These are phyloP conservation scores for Lepidochrysops patricia DNA, from an alignment of 2,888 invertebrate genomes.

Conservation along the genomic window DNA sequence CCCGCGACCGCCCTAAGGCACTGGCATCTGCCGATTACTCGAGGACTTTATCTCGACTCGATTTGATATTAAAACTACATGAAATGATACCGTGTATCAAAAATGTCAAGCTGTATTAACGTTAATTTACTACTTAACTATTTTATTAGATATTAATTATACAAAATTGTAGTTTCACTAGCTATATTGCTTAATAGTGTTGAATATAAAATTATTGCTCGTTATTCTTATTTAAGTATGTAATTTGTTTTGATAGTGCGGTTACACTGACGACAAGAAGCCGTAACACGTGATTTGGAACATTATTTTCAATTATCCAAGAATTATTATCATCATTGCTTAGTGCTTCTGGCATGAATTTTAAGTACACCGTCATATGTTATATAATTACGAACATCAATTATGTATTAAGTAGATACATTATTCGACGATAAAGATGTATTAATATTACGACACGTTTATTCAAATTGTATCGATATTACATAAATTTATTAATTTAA, in stretches of 20 bases:
- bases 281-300: not conserved
- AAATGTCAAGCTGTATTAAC: too few relatives aligned
- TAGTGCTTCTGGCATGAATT: not conserved
- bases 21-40: slow-evolving; percentile 41
- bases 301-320: not conserved
- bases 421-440: not conserved
- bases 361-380: not conserved
- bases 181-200: not conserved
- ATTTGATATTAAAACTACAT: not conserved
- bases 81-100: not conserved
- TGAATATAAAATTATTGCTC: not conserved
- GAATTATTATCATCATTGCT: not conserved
- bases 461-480: not conserved
- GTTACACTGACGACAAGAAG: not conserved
- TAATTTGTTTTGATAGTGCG: not conserved
- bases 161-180: not conserved
- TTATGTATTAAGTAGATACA: too few relatives aligned
- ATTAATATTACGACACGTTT: not conserved
- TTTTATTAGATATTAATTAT: not conserved
- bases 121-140: not conserved
- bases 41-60: slow-evolving; percentile 7
- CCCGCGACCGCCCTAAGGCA: slow-evolving; percentile 35
- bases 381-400: not conserved
- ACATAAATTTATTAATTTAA: not conserved
- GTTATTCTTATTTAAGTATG: not conserved